Base-by-base conservation (phyloP, 1,140 invertebrate genomes). In the Aricia agestis region DNA sequence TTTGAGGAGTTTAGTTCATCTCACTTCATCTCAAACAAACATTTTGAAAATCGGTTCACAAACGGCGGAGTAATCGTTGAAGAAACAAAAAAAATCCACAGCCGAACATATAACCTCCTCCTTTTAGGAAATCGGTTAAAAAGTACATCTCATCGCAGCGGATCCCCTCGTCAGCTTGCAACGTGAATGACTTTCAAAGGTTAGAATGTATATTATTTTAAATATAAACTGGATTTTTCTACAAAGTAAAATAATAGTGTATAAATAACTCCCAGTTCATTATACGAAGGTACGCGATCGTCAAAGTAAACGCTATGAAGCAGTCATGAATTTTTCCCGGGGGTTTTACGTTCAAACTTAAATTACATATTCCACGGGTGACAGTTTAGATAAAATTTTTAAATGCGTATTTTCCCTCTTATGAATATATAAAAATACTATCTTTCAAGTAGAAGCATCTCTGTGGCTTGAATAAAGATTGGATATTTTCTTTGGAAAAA, bases 261-360 rank as follows among this genome's bases (percentile, higher is more conserved):
- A 36, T 36, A 36, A 36, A 36, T 36, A 36, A 36, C 36, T 36
- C 36, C 36, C 72, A 76, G 72, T 74, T 68, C 63, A 76, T 74
- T 76, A 78, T 77, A 77, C 71, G 72, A 75, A 76, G 73, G 69
- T 73, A 70, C 75, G 72, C 71, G 77, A 83, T 83, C 82, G 84
- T 86, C 83, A 83, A 82, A 82, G 72, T 78, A 76, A 79, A 75
- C 74, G 75, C 69, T 76, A 72, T 82, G 74, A 78, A 74, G 17
- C 70, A 72, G 77, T 81, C 78, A 70, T 85, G 83, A 87, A 85
- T 84, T 85, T 84, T 84, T 84, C 82, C 79, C 75, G 76, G 80
- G 80, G 78, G 82, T 87, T 87, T 87, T 84, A 87, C 80, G 85
- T 82, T 76, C 81, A 83, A 87, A 87, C 85, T 87, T 87, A 86